A percentile compares a stretch with the other conserved stretches of the same genome.
Evolutionary conservation across 2,797 vertebrate genomes (phyloP).

Genomic region (Phrynocephalus forsythii): DNA sequence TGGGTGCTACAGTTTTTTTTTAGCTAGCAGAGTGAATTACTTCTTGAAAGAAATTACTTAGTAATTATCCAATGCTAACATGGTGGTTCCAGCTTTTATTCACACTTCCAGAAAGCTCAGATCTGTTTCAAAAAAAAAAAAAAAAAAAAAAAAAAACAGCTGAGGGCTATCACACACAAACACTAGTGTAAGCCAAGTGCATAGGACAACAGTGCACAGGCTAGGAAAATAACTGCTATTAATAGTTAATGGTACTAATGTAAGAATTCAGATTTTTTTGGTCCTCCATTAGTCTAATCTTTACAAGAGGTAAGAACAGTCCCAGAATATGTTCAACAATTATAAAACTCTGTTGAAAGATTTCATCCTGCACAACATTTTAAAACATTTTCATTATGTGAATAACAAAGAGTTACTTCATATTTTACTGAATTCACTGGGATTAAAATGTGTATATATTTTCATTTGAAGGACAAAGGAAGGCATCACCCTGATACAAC

Average conservation of each 20-base stretch:
- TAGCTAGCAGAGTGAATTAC: not conserved
- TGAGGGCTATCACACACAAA: not conserved
- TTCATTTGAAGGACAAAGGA: not conserved
- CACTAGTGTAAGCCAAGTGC: not conserved
- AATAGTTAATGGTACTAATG: not conserved
- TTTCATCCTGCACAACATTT: conserved; percentile 2
- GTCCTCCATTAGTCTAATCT: conserved; percentile 1
- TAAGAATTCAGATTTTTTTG: not conserved
- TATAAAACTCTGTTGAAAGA: not conserved
- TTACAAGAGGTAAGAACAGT: not conserved
- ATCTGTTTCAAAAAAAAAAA: not conserved
- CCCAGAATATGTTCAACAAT: not conserved
- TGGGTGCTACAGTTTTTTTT: not conserved
- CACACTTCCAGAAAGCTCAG: not conserved
- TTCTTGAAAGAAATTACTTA: too few relatives aligned
- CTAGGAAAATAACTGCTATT: not conserved
- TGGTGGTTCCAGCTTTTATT: not conserved
- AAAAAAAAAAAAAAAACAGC: not conserved
- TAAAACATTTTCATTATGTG: not conserved
- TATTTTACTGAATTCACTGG: not conserved
- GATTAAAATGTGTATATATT: not conserved
- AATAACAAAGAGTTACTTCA: not conserved
- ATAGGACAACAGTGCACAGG: not conserved
- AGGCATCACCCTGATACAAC: not conserved
- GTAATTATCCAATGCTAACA: too few relatives aligned